Percentiles rank a stretch among this genome's conserved stretches.
Conservation (phyloP, 2,888 invertebrate genomes). For the Hermaeophaga mercurialis region DNA sequence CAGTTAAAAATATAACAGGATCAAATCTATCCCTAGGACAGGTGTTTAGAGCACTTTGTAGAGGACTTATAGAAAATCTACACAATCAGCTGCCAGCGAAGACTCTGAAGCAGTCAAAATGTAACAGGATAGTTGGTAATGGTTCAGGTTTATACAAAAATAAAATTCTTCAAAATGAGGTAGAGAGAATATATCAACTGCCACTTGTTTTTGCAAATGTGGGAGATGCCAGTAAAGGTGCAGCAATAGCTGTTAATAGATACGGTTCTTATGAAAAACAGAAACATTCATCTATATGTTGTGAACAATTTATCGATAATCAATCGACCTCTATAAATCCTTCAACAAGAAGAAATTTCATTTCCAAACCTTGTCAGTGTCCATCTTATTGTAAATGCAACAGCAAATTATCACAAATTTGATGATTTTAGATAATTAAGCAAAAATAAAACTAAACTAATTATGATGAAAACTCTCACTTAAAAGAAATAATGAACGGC, state of each 20-base stretch:
- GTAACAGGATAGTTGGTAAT: conserved; percentile 76
- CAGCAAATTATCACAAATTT: too few species aligned
- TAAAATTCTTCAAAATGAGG: conserved; percentile 71
- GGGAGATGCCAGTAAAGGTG: conserved; percentile 76
- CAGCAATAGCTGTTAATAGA: conserved; percentile 62
- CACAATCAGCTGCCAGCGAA: conserved; percentile 79
- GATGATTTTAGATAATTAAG: too few species aligned
- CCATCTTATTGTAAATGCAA: background rate
- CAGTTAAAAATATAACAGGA: conserved; percentile 71
- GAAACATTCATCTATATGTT: too few species aligned
- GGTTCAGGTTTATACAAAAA: conserved; percentile 80
- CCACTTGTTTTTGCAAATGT: conserved; percentile 71
- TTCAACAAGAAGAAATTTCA: too few species aligned
- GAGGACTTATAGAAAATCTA: conserved; percentile 76
- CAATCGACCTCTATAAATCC: too few species aligned
- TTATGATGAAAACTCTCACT: too few species aligned
- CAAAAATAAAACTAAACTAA: too few species aligned
- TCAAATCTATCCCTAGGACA: conserved; percentile 73
- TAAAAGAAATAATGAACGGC: too few species aligned
- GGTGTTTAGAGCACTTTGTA: conserved; percentile 75
- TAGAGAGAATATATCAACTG: conserved; percentile 69
- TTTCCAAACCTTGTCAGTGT: background rate
- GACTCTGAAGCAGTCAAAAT: conserved; percentile 67
- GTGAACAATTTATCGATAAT: too few species aligned
- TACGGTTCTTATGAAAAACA: too few species aligned